A percentile compares a stretch with the other conserved stretches of the same genome.
Evolutionary conservation across 92 coral and sea anemone genomes (phyloP).

Genomic region (Porites rus): DNA sequence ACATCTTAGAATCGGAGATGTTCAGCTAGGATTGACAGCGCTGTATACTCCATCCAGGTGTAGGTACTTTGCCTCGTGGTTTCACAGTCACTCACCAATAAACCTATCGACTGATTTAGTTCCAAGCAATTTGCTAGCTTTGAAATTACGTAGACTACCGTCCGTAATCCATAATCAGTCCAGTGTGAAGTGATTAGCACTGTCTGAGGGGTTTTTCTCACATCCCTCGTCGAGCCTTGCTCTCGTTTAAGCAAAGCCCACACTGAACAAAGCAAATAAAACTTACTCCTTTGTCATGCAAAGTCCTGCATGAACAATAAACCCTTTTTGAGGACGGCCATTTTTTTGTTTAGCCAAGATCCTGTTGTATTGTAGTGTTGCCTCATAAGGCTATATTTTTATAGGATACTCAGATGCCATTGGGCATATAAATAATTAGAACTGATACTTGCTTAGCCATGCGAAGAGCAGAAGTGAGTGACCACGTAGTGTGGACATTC

Average conservation of each 20-base stretch:
- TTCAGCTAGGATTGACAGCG: not conserved
- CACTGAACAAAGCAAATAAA: conserved; percentile 38
- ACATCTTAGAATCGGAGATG: not conserved
- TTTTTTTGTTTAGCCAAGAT: conserved; percentile 42
- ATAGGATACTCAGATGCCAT: conserved; percentile 19
- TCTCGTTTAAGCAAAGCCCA: conserved; percentile 5
- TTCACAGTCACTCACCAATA: not conserved
- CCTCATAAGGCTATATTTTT: conserved; percentile 29
- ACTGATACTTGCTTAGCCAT: conserved; percentile 38
- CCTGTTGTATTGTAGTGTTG: conserved; percentile 35
- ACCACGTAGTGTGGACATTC: conserved; percentile 19
- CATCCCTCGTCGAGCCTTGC: conserved; percentile 21
- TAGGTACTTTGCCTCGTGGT: conserved; percentile 23
- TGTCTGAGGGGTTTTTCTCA: conserved; percentile 35
- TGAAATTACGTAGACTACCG: conserved; percentile 1
- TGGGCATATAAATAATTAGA: conserved; percentile 38
- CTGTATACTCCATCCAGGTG: not conserved
- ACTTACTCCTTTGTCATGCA: conserved; percentile 44
- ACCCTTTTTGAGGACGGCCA: conserved; percentile 39
- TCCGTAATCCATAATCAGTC: conserved; percentile 6
- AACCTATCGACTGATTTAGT: not conserved
- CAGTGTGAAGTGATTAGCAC: conserved; percentile 40
- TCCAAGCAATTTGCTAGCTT: not conserved
- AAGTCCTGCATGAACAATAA: conserved; percentile 28
- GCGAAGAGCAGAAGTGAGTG: conserved; percentile 5